phyloP scores from a whole-genome alignment of 1,140 invertebrate genomes.

The Cephus cinctus region DNA sequence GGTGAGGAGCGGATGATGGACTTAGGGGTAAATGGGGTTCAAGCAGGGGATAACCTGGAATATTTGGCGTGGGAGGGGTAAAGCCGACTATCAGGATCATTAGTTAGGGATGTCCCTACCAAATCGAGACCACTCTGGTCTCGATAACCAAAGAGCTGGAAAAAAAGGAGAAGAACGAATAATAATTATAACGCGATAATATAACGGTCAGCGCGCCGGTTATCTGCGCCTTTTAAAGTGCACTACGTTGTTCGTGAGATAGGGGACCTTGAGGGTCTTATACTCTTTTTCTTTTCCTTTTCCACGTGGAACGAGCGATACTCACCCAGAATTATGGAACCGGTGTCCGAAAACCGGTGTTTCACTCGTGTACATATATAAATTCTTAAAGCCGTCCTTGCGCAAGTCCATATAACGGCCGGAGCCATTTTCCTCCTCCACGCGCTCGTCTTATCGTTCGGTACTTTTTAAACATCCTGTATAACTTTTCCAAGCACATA shows the following conservation, averaged over 20 bases:
- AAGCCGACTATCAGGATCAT: slow-evolving; percentile 50
- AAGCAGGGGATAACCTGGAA: no score
- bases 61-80: no score
- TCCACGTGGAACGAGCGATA: no score
- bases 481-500: no score
- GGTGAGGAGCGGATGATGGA: no score
- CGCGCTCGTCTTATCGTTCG: no score
- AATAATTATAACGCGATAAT: slow-evolving; percentile 50
- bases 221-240: slow-evolving; percentile 45
- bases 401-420: no score
- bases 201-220: slow-evolving; percentile 44
- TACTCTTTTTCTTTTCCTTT: slow-evolving; percentile 30
- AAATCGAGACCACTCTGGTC: slow-evolving; percentile 44
- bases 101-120: slow-evolving; percentile 53
- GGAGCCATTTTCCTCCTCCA: no score
- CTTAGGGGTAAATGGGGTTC: no score
- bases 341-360: neutral
- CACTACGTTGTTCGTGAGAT: slow-evolving; percentile 47
- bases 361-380: no score
- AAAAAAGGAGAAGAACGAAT: slow-evolving; percentile 33
- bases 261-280: slow-evolving; percentile 32
- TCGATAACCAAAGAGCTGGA: slow-evolving; percentile 40
- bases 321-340: neutral
- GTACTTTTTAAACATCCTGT: no score
- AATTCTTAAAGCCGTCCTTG: no score